Base-by-base conservation (phyloP, 1,140 invertebrate genomes). In the Himalopsyche phryganea region DNA sequence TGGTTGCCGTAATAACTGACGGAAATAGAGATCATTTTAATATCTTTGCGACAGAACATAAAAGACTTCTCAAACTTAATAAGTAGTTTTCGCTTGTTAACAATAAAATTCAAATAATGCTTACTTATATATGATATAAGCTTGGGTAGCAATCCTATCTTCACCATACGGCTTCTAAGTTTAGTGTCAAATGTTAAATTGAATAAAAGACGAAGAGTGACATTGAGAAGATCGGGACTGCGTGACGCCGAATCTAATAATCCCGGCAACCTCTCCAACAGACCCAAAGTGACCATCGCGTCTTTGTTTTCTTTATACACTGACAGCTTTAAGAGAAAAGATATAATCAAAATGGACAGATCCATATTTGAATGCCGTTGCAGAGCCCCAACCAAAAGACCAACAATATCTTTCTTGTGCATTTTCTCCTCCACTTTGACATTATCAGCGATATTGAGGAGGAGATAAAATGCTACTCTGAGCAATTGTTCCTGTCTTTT, bases 101-200 rank as follows among this genome's bases (percentile, higher is more conserved):
- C n/a, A n/a, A n/a, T n/a, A n/a, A n/a, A n/a, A n/a, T n/a, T n/a
- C 23, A 28, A 28, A 5, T 5, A 28, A 9, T 59, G 33, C 81
- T 84, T 82, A 89, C 91, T 86, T 66, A 98, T 84, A 44, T 96
- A 83, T 68, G 87, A 86, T 20, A 97, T 90, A 55, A 98, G 80
- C 78, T 94, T 94, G 33, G 92, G 89, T 47, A 98, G 74, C 38
- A 98, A 77, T 49, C 93, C 94, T 68, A 88, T 80, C 72, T 89
- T 88, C 58, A 98, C 85, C 86, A 99, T 98, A 76, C 88, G 89
- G 51, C 84, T 86, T 52, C 95, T 80, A 50, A 95, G 73, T 67
- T 89, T 88, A 9, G 85, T 80, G 74, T 98, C 95, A 79, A 99
- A 98, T n/a, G 94, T 96, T 35, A 99, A 83, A 83, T 99, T 99